Conservation (phyloP, 1,140 invertebrate species). For the Aporrectodea caliginosa region DNA sequence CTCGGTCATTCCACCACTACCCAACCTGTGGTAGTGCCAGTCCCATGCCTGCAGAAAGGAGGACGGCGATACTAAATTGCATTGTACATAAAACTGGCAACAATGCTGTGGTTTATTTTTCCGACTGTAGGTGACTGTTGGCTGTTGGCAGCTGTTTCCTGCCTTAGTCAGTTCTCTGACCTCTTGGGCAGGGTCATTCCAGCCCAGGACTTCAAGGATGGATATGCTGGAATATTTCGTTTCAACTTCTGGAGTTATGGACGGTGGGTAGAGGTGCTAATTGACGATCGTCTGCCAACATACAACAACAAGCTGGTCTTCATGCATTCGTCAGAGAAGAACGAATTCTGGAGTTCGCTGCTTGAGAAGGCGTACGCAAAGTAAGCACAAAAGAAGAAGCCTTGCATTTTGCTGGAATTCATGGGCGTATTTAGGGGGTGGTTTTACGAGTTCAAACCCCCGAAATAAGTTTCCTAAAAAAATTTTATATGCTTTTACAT, state of each 20-base stretch:
- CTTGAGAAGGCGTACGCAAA: conserved; percentile 83
- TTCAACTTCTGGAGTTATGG: conserved; percentile 83
- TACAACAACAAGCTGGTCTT: conserved; percentile 67
- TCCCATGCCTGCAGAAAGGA: too few relatives aligned
- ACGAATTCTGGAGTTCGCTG: conserved; percentile 75
- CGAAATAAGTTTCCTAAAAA: too few relatives aligned
- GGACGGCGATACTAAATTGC: too few relatives aligned
- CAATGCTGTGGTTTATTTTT: too few relatives aligned
- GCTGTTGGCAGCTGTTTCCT: conserved; percentile 91
- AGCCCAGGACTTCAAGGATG: conserved; percentile 78
- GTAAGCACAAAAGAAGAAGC: conserved; percentile 58
- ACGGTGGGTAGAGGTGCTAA: conserved; percentile 70
- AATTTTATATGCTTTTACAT: too few relatives aligned
- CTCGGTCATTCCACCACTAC: too few relatives aligned
- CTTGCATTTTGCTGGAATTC: too few relatives aligned
- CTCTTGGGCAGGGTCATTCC: conserved; percentile 92
- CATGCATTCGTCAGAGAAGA: conserved; percentile 67
- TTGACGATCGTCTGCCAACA: conserved; percentile 73
- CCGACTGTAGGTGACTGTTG: conserved; percentile 94
- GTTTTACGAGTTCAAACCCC: too few relatives aligned
- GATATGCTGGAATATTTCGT: conserved; percentile 65
- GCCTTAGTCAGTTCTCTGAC: conserved; percentile 81
- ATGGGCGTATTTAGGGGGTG: too few relatives aligned
- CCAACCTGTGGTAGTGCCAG: too few relatives aligned
- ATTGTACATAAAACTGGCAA: too few relatives aligned